Conservation (phyloP, 2,113 vertebrate genomes). For the Ceyx cyanopectus region DNA sequence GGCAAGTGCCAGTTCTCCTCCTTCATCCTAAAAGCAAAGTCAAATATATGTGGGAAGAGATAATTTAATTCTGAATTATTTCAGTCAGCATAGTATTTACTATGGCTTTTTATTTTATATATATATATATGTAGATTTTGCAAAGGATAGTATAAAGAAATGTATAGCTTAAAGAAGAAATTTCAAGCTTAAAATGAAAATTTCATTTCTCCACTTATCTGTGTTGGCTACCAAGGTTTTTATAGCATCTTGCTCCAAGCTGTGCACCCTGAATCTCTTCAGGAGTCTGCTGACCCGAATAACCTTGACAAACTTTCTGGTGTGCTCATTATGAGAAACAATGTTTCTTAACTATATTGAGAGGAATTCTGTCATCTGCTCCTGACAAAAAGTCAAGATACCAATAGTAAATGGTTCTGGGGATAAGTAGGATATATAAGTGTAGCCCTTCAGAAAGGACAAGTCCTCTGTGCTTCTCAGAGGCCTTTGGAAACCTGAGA, state of each 20-base stretch:
- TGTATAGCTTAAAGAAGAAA: not conserved
- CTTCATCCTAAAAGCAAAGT: slow-evolving; percentile 23
- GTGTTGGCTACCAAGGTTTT: not conserved
- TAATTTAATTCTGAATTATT: slow-evolving; percentile 14
- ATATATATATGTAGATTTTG: not conserved
- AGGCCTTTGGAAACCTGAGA: not conserved
- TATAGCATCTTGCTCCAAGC: slow-evolving; percentile 1
- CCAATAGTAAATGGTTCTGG: not conserved
- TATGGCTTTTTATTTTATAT: not conserved
- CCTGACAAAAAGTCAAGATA: not conserved
- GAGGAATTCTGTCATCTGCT: not conserved
- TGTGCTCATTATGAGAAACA: not conserved
- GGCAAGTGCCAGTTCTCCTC: not conserved
- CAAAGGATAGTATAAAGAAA: not conserved
- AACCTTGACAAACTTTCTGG: not conserved
- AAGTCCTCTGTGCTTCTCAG: slow-evolving; percentile 5
- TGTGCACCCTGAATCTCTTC: not conserved
- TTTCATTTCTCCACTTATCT: not conserved
- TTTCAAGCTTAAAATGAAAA: not conserved
- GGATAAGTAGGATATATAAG: not conserved
- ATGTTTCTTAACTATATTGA: not conserved
- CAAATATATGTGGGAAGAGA: not conserved
- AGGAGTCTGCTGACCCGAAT: slow-evolving; percentile 18
- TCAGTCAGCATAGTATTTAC: not conserved
- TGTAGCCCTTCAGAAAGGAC: not conserved